A percentile compares a stretch with the other conserved stretches of the same genome.
Evolutionary conservation across 2,797 vertebrate genomes (phyloP).

Genomic region (Tapirus indicus): DNA sequence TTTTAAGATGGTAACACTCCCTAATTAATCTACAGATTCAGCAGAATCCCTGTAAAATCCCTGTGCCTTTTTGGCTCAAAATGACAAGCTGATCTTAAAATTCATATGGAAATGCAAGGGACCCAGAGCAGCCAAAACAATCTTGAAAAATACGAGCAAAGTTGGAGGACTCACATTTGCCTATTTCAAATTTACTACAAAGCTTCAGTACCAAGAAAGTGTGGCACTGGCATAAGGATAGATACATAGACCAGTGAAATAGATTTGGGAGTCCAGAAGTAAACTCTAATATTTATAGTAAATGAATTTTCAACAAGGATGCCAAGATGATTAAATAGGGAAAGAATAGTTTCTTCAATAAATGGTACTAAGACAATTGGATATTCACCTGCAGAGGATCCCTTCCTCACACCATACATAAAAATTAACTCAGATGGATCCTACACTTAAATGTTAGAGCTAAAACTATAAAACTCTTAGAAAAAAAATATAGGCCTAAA

Average conservation of each 20-base stretch:
- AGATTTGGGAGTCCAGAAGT: not conserved
- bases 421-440: not conserved
- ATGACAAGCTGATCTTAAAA: not conserved
- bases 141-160: not conserved
- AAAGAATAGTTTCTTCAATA: not conserved
- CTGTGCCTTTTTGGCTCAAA: not conserved
- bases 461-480: not conserved
- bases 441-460: not conserved
- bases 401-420: not conserved
- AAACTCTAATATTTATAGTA: not conserved
- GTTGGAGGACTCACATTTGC: not conserved
- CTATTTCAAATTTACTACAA: not conserved
- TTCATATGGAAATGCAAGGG: not conserved
- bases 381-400: not conserved
- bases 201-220: not conserved
- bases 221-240: not conserved
- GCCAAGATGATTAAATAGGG: not conserved
- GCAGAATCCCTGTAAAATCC: not conserved
- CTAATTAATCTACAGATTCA: not conserved
- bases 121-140: not conserved
- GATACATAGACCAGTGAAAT: not conserved
- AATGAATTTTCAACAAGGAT: not conserved
- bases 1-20: not conserved
- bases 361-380: not conserved
- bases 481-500: not conserved